Evolutionary conservation across 2,113 vertebrate species (phyloP), one percentile per base, ranked within the genome.

Genomic region (Hippocampus abdominalis): DNA sequence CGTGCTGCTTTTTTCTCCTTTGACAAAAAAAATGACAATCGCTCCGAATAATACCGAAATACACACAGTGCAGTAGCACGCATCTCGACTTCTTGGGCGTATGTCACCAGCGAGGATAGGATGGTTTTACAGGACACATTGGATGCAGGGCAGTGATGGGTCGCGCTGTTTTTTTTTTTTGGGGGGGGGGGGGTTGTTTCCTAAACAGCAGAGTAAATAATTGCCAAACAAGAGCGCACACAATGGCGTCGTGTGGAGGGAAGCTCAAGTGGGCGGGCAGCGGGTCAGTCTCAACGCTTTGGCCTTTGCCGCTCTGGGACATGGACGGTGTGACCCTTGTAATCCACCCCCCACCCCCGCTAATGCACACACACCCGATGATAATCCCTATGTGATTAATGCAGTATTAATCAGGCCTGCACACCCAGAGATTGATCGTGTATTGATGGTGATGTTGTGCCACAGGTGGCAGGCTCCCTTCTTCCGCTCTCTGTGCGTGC

Each of bases 131-230:
- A 68, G 73, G 82, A 69, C 79, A 44, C 21, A 46, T 46, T n/a
- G 54, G 76, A 74, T 3, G 69, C 65, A 62, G 75, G 75, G 66
- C 49, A 8, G 81, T 78, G 73, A 66, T 32, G 76, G 68, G 40
- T 77, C 68, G 64, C 18, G 48, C 65, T 79, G 81, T 59, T 57
- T 54, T 51, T 81, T 79, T 84, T 51, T 81, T 79, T 84, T 82
- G n/a, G n/a, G n/a, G n/a, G n/a, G n/a, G n/a, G n/a, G n/a, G n/a
- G n/a, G n/a, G n/a, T n/a, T n/a, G 64, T 86, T 89, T 78, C 70
- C 84, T 77, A 83, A 91, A 89, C 79, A 72, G 80, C 81, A 76
- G 81, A 87, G 93, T 92, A 91, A 94, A 94, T 91, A 88, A 92
- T 89, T 92, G 91, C 91, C 86, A 88, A 93, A 92, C 86, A 91